A percentile compares a stretch with the other conserved stretches of the same genome.
Evolutionary conservation across 1,140 invertebrate species (phyloP).

Genomic region (Helicoverpa zea): DNA sequence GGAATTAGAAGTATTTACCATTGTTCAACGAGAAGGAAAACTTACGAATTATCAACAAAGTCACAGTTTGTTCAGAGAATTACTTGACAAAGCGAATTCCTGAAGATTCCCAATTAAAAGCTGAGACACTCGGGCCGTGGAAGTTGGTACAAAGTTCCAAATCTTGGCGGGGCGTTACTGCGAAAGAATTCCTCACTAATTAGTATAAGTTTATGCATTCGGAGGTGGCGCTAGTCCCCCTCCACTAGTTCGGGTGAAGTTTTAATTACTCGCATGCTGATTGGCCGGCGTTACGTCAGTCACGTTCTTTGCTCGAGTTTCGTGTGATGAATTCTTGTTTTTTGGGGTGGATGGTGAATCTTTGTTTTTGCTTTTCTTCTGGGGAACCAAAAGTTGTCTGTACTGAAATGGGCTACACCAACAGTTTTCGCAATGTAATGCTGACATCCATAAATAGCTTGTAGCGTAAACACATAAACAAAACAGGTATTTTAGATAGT

Average conservation of each 20-base stretch:
- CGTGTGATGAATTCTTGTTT: conserved; percentile 20
- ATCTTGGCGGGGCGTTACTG: conserved; percentile 67
- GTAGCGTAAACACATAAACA: too few species aligned
- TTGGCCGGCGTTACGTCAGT: conserved; percentile 40
- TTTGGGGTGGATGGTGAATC: not conserved
- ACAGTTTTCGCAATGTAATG: not conserved
- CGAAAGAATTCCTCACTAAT: conserved; percentile 83
- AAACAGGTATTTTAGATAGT: not conserved
- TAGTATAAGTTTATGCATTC: conserved; percentile 83
- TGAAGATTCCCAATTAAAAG: conserved; percentile 83
- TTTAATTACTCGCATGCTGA: conserved; percentile 77
- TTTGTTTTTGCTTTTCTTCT: conserved; percentile 21
- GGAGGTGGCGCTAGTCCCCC: conserved; percentile 61
- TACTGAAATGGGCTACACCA: not conserved
- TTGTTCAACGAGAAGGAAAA: conserved; percentile 31
- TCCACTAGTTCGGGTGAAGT: conserved; percentile 68
- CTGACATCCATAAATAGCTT: not conserved
- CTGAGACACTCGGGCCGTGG: conserved; percentile 72
- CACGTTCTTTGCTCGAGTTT: conserved; percentile 45
- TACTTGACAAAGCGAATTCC: conserved; percentile 79
- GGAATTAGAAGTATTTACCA: conserved; percentile 43
- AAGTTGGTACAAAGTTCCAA: conserved; percentile 77
- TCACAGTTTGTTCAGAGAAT: conserved; percentile 71
- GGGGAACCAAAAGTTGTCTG: not conserved
- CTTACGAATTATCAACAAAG: conserved; percentile 57